Evolutionary conservation across 2,113 vertebrate species (phyloP).

Genomic region (Albula glossodonta): DNA sequence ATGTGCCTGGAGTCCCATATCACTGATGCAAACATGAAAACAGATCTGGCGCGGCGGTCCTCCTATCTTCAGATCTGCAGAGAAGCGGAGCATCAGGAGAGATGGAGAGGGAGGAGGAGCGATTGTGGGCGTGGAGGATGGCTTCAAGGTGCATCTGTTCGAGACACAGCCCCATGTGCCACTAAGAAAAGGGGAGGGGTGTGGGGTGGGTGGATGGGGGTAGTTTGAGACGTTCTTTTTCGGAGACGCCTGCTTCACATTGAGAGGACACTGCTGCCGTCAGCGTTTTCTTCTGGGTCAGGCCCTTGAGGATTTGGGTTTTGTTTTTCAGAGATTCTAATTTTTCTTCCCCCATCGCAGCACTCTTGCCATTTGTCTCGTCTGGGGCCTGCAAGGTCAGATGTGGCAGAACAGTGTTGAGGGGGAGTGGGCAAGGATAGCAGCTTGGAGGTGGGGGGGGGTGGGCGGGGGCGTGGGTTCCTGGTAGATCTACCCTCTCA

Average conservation of each 20-base stretch:
- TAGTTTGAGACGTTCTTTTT: slow-evolving; percentile 30
- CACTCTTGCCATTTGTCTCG: slow-evolving; percentile 34
- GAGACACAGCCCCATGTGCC: background rate
- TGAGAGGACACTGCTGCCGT: slow-evolving; percentile 41
- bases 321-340: slow-evolving; percentile 46
- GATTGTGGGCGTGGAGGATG: slow-evolving; percentile 6
- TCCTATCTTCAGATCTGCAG: background rate
- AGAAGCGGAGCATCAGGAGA: background rate
- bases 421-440: background rate
- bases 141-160: background rate
- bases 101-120: slow-evolving; percentile 5
- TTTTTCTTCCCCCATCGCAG: slow-evolving; percentile 30
- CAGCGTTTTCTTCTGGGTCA: slow-evolving; percentile 44
- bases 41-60: background rate
- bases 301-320: slow-evolving; percentile 36
- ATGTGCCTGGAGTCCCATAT: slow-evolving; percentile 1
- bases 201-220: background rate
- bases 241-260: slow-evolving; percentile 25
- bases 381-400: slow-evolving; percentile 43
- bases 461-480: background rate
- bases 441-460: background rate
- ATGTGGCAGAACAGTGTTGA: background rate
- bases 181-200: background rate
- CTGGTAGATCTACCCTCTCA: slow-evolving; percentile 9
- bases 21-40: background rate